Conservation (phyloP, 2,888 invertebrate genomes). For the Dasysyrphus tricinctus region DNA sequence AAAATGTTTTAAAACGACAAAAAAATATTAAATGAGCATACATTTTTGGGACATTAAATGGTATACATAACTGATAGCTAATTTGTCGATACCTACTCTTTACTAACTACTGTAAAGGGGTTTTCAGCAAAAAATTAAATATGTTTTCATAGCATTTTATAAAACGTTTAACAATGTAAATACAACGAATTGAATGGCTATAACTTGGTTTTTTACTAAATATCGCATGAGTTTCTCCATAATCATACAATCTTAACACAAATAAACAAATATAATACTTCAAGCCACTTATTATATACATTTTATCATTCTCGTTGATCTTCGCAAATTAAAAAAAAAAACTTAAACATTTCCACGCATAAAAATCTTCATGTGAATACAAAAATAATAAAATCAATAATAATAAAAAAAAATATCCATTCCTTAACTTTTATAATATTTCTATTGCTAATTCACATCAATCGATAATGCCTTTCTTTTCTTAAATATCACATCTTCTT, state of each 20-base stretch:
- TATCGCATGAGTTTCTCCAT: conserved; percentile 8
- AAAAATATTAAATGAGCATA: too few species aligned
- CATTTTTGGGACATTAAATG: too few species aligned
- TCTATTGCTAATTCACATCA: conserved; percentile 47
- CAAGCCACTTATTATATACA: neutral
- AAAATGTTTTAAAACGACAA: too few species aligned
- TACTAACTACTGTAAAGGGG: neutral
- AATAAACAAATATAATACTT: conserved; percentile 1
- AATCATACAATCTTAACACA: conserved; percentile 16
- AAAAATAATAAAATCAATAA: conserved; percentile 13
- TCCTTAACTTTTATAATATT: conserved; percentile 5
- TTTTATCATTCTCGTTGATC: conserved; percentile 3
- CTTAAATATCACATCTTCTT: conserved; percentile 49
- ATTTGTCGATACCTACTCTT: conserved; percentile 33
- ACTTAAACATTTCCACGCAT: conserved; percentile 37
- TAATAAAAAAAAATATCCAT: neutral
- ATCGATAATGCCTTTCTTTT: conserved; percentile 27
- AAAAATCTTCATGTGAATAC: conserved; percentile 54
- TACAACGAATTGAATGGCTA: conserved; percentile 18
- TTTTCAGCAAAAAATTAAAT: neutral
- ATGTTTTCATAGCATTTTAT: neutral
- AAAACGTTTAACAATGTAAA: neutral
- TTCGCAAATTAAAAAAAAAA: conserved; percentile 18
- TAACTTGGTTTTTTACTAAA: conserved; percentile 3
- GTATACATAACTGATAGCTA: too few species aligned